Conservation (phyloP, 2,888 invertebrate genomes). For the Diplolepis rosae region DNA sequence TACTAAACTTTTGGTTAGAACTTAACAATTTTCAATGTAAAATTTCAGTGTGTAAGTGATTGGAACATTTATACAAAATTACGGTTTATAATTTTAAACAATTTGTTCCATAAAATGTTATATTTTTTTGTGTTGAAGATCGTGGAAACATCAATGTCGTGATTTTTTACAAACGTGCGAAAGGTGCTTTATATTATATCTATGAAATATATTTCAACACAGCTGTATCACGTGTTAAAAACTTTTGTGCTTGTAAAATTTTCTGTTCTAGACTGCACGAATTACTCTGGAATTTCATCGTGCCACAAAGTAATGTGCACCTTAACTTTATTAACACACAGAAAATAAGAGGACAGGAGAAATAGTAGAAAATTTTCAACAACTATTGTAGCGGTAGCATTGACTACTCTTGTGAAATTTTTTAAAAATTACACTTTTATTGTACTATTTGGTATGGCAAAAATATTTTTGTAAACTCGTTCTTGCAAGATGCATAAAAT, state of each 20-base stretch:
- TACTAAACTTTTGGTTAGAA: no score
- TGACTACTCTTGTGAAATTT: neutral
- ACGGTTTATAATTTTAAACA: no score
- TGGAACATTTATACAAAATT: no score
- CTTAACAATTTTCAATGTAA: no score
- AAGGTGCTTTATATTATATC: conserved; percentile 18
- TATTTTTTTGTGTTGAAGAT: no score
- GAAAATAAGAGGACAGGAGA: conserved; percentile 40
- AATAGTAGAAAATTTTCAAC: neutral
- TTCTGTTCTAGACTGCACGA: neutral
- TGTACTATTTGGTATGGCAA: no score
- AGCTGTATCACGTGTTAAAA: conserved; percentile 17
- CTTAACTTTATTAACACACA: conserved; percentile 32
- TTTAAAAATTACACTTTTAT: conserved; percentile 15
- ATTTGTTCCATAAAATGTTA: no score
- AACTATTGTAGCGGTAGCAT: conserved; percentile 31
- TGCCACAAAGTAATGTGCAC: conserved; percentile 18
- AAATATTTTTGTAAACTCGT: neutral
- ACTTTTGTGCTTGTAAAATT: conserved; percentile 7
- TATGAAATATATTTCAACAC: neutral
- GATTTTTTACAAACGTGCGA: conserved; percentile 20
- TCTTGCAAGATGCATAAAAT: neutral
- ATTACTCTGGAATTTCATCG: neutral
- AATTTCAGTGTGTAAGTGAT: no score
- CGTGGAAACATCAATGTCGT: conserved; percentile 16